Evolutionary conservation across 1,140 invertebrate genomes (phyloP).

Genomic region (Drosophila kanapiae): DNA sequence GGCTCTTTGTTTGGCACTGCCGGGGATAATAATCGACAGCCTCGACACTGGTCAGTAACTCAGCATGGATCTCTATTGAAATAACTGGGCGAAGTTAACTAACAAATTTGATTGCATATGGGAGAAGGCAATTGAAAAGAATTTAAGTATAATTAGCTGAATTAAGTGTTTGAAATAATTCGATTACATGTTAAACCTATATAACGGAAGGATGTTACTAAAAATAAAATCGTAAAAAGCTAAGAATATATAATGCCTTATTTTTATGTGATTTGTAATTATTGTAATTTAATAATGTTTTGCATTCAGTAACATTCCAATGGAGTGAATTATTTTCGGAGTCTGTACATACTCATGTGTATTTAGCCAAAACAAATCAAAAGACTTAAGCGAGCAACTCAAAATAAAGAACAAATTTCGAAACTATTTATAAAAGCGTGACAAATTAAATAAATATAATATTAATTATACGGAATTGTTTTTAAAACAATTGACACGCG

Average conservation of each 20-base stretch:
- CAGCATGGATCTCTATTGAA: slow-evolving; percentile 21
- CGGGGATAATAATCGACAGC: slow-evolving; percentile 48
- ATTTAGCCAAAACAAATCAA: slow-evolving; percentile 18
- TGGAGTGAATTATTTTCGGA: no score
- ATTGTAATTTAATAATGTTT: no score
- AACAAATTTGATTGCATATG: neutral
- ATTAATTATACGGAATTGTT: neutral
- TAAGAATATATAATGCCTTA: no score
- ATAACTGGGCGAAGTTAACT: slow-evolving; percentile 12
- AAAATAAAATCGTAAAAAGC: no score
- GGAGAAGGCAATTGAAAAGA: neutral
- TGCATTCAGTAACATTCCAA: no score
- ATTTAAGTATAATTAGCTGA: neutral
- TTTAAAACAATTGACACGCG: neutral
- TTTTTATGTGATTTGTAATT: no score
- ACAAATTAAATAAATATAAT: neutral
- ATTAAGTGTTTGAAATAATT: neutral
- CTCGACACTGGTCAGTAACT: slow-evolving; percentile 44
- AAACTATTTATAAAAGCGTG: neutral
- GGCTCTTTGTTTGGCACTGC: slow-evolving; percentile 57
- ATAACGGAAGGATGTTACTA: no score
- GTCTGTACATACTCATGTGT: no score
- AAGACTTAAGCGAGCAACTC: slow-evolving; percentile 65
- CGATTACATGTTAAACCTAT: neutral
- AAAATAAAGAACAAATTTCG: slow-evolving; percentile 10